Evolutionary conservation across 2,888 invertebrate genomes (phyloP), one percentile per base, ranked within the genome.

Genomic region (Nowickia ferox): DNA sequence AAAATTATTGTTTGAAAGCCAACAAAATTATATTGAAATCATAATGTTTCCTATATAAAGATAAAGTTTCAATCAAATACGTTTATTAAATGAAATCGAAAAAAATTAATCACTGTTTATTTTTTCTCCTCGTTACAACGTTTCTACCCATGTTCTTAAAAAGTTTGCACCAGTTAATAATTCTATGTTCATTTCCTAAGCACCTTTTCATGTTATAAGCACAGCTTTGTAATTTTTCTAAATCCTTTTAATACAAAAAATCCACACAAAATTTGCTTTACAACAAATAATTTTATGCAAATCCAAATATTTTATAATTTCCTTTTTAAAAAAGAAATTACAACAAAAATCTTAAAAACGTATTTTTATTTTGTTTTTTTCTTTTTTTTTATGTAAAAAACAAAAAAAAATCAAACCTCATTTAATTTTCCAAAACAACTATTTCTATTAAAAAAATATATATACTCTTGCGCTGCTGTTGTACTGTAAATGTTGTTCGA

Each of bases 341-440:
- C 42, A 69, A 46, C 51, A 75, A 69, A 78, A 83, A 66, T 22
- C 38, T 51, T 71, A 30, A 83, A 76, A 76, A 71, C 15, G 9
- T 76, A 42, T 66, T 61, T 69, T 71, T 85, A 69, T 75, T 79
- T 44, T 71, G 83, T 86, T 81, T 74, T 63, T 83, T 86, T 86
- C 80, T 79, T 61, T 84, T 84, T 83, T 82, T 86, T 83, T 86
- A 80, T 83, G 83, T 83, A 83, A 86, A 84, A 86, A 77, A n/a
- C n/a, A 19, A 44, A 69, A 79, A 77, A 71, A 77, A 63, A 61
- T 30, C 9, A 46, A 83, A 78, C 66, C 72, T 82, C 69, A 77
- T 80, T 86, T 76, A 83, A 72, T 80, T 86, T 83, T 83, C 51
- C 59, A 66, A 80, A 86, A 86, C 85, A 82, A 86, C 83, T 83